Evolutionary conservation across 2,797 vertebrate species (phyloP).

Genomic region (Anguilla obscura): DNA sequence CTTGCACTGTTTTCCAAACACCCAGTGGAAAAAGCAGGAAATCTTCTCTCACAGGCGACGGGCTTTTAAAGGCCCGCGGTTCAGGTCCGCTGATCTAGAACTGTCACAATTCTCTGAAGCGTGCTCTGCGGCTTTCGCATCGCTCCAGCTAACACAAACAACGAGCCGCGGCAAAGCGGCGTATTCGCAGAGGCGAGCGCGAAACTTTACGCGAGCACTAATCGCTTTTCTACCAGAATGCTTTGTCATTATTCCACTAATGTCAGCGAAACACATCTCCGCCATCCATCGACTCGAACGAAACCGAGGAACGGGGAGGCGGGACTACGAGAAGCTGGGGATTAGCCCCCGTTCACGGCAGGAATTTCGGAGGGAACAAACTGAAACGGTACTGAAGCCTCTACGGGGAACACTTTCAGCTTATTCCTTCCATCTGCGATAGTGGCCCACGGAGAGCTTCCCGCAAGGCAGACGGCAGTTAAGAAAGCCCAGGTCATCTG

Average conservation of each 20-base stretch:
- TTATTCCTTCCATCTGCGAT: slow-evolving; percentile 2
- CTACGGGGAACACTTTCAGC: not conserved
- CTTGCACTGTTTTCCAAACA: not conserved
- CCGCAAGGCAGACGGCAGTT: not conserved
- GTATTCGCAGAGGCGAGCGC: not conserved
- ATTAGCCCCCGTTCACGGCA: slow-evolving; percentile 21
- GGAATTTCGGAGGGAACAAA: not conserved
- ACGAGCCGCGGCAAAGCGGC: no score
- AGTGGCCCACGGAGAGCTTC: not conserved
- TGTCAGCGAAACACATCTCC: slow-evolving; percentile 4
- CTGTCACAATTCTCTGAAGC: not conserved
- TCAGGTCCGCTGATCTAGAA: not conserved
- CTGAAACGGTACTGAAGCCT: not conserved
- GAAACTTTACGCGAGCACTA: not conserved
- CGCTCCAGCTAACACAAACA: not conserved
- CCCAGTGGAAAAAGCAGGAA: not conserved
- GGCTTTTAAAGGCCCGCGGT: not conserved
- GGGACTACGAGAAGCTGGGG: not conserved
- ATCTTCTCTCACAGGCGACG: not conserved
- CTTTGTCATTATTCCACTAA: not conserved
- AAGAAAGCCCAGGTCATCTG: not conserved
- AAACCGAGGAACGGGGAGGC: not conserved
- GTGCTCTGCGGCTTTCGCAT: not conserved
- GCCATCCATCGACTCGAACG: not conserved
- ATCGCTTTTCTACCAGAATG: not conserved